Conservation (phyloP, 1,140 invertebrate genomes). For the Proctacanthus coquilletti region DNA sequence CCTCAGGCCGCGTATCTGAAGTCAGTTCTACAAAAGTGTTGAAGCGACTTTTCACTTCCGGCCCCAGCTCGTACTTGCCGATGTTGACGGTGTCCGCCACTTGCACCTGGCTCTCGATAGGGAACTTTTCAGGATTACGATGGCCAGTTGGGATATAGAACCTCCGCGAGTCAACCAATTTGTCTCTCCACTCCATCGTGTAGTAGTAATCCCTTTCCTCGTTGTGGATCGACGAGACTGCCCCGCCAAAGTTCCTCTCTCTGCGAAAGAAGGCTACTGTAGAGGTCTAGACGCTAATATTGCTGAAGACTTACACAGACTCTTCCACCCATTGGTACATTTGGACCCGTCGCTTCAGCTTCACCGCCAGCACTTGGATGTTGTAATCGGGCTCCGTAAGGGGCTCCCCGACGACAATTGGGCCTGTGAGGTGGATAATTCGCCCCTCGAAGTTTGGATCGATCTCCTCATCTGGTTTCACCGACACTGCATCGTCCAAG, state of each 20-base stretch:
- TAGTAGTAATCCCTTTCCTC: conserved; percentile 54
- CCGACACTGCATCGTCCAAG: conserved; percentile 38
- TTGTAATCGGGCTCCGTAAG: conserved; percentile 67
- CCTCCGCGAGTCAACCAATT: conserved; percentile 55
- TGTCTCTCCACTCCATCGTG: conserved; percentile 65
- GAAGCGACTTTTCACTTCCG: conserved; percentile 58
- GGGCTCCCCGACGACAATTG: conserved; percentile 56
- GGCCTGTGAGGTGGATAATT: conserved; percentile 60
- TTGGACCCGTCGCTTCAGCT: conserved; percentile 60
- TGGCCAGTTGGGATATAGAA: conserved; percentile 61
- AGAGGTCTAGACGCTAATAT: neutral
- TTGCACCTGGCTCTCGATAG: conserved; percentile 42
- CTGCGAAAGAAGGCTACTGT: conserved; percentile 13
- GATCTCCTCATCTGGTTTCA: conserved; percentile 37
- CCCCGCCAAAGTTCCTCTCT: conserved; percentile 26
- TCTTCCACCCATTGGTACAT: conserved; percentile 90
- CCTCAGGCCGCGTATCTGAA: conserved; percentile 66
- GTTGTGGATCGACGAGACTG: conserved; percentile 12
- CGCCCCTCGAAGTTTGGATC: conserved; percentile 50
- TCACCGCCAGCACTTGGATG: conserved; percentile 55
- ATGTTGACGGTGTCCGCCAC: conserved; percentile 41
- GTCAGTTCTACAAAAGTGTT: conserved; percentile 61
- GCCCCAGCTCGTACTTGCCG: conserved; percentile 35
- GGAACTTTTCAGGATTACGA: conserved; percentile 57
- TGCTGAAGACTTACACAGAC: conserved; percentile 20